phyloP scores from a whole-genome alignment of 2,797 vertebrate genomes.

The Rhynchonycteris naso region DNA sequence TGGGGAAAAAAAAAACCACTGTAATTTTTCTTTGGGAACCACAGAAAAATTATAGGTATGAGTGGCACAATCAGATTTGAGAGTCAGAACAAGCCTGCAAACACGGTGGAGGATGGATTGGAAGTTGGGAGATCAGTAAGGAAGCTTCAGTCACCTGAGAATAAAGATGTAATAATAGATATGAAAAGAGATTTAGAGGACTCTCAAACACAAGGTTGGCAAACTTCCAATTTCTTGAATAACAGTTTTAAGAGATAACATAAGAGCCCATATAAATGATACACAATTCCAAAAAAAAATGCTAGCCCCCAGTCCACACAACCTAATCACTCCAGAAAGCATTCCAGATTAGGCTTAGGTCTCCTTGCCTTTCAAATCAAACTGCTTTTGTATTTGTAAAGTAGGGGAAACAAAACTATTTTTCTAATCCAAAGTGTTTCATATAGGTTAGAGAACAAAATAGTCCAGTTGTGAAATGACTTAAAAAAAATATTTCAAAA shows the following conservation, averaged over 20 bases:
- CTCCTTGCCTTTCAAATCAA: slow-evolving; percentile 14
- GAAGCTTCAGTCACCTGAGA: background rate
- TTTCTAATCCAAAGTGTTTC: slow-evolving; percentile 20
- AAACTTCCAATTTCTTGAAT: background rate
- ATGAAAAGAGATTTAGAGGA: background rate
- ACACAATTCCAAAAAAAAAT: slow-evolving; percentile 16
- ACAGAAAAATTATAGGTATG: background rate
- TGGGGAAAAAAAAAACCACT: background rate
- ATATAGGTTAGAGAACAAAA: slow-evolving; percentile 24
- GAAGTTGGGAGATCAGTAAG: background rate
- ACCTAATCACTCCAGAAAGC: background rate
- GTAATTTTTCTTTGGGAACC: slow-evolving; percentile 21
- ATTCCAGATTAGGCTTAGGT: background rate
- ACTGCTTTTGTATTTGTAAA: slow-evolving; percentile 1
- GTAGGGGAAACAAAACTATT: background rate
- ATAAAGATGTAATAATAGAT: background rate
- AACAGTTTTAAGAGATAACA: background rate
- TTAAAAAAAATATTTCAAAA: slow-evolving; percentile 38
- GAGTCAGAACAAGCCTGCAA: slow-evolving; percentile 52
- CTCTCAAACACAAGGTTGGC: background rate
- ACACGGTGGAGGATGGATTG: background rate
- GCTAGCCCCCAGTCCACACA: background rate
- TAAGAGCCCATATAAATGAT: background rate
- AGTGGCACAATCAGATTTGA: background rate
- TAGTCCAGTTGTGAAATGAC: slow-evolving; percentile 19